These are phyloP conservation scores for Atta cephalotes DNA, from an alignment of 1,140 invertebrate genomes.

Conservation along the genomic window DNA sequence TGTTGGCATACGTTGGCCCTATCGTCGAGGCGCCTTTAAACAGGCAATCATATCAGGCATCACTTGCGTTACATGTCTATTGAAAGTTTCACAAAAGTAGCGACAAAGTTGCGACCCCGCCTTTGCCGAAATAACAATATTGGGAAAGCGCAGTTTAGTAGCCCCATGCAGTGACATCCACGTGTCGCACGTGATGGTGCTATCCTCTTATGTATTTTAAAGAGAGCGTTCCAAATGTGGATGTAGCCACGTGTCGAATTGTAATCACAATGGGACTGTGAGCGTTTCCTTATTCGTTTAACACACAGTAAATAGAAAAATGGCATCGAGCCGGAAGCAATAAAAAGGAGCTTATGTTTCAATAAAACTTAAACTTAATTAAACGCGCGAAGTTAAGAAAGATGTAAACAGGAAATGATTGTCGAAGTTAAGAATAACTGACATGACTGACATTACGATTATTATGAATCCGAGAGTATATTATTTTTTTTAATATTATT, in stretches of 20 bases:
- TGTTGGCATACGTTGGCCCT: too few relatives aligned
- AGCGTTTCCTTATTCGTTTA: not conserved
- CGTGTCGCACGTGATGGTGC: constrained; percentile 43
- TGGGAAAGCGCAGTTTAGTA: constrained; percentile 17
- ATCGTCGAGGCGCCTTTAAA: not conserved
- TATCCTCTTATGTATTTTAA: not conserved
- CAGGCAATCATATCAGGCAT: not conserved
- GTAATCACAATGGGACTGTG: not conserved
- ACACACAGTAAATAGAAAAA: not conserved
- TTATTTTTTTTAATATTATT: too few relatives aligned
- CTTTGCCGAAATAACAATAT: not conserved
- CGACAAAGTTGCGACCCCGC: constrained; percentile 5
- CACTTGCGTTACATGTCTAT: not conserved
- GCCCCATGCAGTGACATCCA: not conserved
- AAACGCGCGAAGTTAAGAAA: not conserved
- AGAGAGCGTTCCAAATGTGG: not conserved
- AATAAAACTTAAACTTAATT: not conserved
- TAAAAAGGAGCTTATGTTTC: not conserved
- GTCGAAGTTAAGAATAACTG: not conserved
- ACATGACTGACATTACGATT: too few relatives aligned
- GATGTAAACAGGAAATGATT: not conserved
- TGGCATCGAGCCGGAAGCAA: not conserved
- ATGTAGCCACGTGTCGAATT: not conserved
- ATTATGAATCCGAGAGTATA: not conserved
- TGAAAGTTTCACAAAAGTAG: constrained; percentile 32